Percentiles rank a stretch among this genome's conserved stretches.
phyloP scores from a whole-genome alignment of 2,113 vertebrate species.

The Gavia stellata region DNA sequence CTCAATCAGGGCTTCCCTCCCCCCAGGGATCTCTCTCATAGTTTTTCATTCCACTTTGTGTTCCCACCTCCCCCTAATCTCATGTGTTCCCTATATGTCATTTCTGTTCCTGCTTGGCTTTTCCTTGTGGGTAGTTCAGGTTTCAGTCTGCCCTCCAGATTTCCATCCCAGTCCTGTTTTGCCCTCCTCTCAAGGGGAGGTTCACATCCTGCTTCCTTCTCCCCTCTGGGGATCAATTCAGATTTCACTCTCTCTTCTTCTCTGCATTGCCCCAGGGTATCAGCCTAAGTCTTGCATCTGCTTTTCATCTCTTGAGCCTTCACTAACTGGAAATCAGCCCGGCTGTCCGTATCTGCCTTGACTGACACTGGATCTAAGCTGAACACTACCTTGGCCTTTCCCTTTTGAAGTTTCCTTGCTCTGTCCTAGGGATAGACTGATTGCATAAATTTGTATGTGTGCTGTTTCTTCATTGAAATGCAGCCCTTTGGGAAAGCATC shows the following conservation, averaged over 20 bases:
- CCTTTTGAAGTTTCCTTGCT: slow-evolving; percentile 49
- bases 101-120: slow-evolving; percentile 48
- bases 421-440: slow-evolving; percentile 33
- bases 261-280: background rate
- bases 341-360: background rate
- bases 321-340: background rate
- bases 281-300: background rate
- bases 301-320: slow-evolving; percentile 36
- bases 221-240: slow-evolving; percentile 31
- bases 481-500: slow-evolving; percentile 50
- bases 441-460: slow-evolving; percentile 56
- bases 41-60: background rate
- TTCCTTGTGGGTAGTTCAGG: slow-evolving; percentile 37
- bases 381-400: slow-evolving; percentile 9
- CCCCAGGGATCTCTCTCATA: slow-evolving; percentile 42
- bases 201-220: slow-evolving; percentile 53
- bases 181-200: slow-evolving; percentile 30
- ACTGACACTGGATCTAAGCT: slow-evolving; percentile 25
- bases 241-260: background rate
- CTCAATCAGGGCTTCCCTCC: slow-evolving; percentile 43
- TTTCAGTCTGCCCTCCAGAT: slow-evolving; percentile 47
- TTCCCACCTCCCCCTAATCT: slow-evolving; percentile 50
- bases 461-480: slow-evolving; percentile 33
- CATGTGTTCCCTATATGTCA: slow-evolving; percentile 41
- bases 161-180: slow-evolving; percentile 24